Evolutionary conservation across 1,140 invertebrate genomes (phyloP), one percentile per base, ranked within the genome.

Genomic region (Cydia pomonella): DNA sequence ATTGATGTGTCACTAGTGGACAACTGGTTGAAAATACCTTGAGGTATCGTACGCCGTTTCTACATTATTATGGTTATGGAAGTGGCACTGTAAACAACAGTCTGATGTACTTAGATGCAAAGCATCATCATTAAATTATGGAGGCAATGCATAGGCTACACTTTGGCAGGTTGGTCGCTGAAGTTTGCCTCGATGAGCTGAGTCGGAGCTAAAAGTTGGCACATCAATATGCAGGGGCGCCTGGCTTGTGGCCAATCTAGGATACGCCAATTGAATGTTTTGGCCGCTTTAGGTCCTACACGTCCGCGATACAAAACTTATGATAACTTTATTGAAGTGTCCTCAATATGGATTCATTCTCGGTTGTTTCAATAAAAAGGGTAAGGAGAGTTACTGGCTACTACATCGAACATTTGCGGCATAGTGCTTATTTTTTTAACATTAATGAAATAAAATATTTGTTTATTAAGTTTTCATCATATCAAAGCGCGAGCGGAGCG

Each of bases 201-300:
- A 84, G 81, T 81, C 76, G 78, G 77, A 83, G 81, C 81, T 78
- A 84, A 84, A 86, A 87, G 82, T 86, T 86, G 82, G 84, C 84
- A 83, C 86, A 88, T 86, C 84, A 88, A 84, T 86, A 88, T 85
- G 84, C 86, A 84, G 76, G 81, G 69, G 77, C 78, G 79, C 23
- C 80, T 86, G 86, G 86, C 86, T 75, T 62, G 10, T 13, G 64
- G 82, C 84, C 86, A 87, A 82, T 77, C 73, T 81, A 80, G 77
- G 80, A 88, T 84, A 83, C 83, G 80, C 82, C 84, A 86, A 88
- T 88, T 88, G 86, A 88, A 86, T 86, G 85, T 85, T 86, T 85
- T 82, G 82, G 77, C 82, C 73, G 76, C 76, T 75, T 76, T 74
- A 73, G 53, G 79, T 77, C 38, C 74, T 78, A 81, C 72, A 84